Percentiles rank a stretch among this genome's conserved stretches.
Conservation (phyloP, 2,113 vertebrate genomes). For the Pionites leucogaster region DNA sequence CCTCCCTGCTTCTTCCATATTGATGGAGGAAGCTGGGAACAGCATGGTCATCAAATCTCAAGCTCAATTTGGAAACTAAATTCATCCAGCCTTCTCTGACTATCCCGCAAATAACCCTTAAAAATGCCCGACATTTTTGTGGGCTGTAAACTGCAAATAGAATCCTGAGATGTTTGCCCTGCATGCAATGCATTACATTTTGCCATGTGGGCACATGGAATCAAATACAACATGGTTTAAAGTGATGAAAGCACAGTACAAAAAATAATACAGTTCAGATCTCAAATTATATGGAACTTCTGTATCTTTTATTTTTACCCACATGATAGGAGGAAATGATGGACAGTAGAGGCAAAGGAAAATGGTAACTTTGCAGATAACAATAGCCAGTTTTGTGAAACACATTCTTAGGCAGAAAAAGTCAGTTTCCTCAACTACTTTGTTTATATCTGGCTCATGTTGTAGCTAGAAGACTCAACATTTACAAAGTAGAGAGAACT, state of each 20-base stretch:
- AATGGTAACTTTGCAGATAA: not conserved
- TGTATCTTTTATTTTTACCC: not conserved
- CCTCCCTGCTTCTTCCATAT: not conserved
- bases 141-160: conserved; percentile 44
- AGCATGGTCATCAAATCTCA: not conserved
- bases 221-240: not conserved
- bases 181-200: not conserved
- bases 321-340: not conserved
- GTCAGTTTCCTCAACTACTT: not conserved
- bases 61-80: conserved; percentile 40
- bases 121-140: conserved; percentile 35
- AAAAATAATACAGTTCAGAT: not conserved
- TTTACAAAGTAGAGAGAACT: not conserved
- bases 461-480: not conserved
- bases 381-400: not conserved
- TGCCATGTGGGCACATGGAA: not conserved
- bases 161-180: not conserved
- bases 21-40: not conserved
- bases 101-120: conserved; percentile 10
- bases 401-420: not conserved
- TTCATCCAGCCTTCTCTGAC: conserved; percentile 1
- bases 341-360: not conserved
- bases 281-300: not conserved
- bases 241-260: not conserved
- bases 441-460: not conserved